Evolutionary conservation across 2,888 invertebrate genomes (phyloP), one percentile per base, ranked within the genome.

Genomic region (Parnassius smintheus): DNA sequence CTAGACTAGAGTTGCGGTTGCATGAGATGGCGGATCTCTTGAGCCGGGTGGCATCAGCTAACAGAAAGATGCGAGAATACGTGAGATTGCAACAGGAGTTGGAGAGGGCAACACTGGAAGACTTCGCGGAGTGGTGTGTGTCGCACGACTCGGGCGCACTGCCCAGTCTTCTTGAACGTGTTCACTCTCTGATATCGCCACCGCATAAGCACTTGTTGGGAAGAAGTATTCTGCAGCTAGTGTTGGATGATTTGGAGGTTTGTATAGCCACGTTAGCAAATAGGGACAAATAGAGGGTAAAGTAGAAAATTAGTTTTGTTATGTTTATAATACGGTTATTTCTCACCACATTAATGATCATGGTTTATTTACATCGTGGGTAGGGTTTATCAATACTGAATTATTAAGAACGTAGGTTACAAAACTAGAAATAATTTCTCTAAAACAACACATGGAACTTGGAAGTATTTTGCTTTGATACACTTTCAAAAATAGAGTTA

Each of bases 101-200:
- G 69, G 95, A 96, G 77, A 79, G 87, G 67, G 88, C 89, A 65
- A 96, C 96, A 8, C 76, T 96, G 68, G 91, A 95, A 75, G 93
- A 94, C 74, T 96, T 96, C 76, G 95, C 96, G 0, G 91, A 89
- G 68, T 93, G 93, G 85, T 94, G 94, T 51, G 94, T 96, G 2
- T 94, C 95, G 0, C 95, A 95, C 71, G 93, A 93, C 72, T 85
- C 93, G 0, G 88, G 93, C 53, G 95, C 95, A 2, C 86, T 96
- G 61, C 93, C 94, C 44, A 93, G 94, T 66, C 75, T 95, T 35
- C 80, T 96, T 72, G 94, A 95, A 75, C 89, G 93, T 9, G 92
- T 96, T 48, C 95, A 96, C 78, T 84, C 93, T 7, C 87, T 94
- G 25, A 85, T 95, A 2, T 93, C 92, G 44, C 93, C 94, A 0